phyloP scores from a whole-genome alignment of 2,113 vertebrate genomes.

The Xerus inauris region DNA sequence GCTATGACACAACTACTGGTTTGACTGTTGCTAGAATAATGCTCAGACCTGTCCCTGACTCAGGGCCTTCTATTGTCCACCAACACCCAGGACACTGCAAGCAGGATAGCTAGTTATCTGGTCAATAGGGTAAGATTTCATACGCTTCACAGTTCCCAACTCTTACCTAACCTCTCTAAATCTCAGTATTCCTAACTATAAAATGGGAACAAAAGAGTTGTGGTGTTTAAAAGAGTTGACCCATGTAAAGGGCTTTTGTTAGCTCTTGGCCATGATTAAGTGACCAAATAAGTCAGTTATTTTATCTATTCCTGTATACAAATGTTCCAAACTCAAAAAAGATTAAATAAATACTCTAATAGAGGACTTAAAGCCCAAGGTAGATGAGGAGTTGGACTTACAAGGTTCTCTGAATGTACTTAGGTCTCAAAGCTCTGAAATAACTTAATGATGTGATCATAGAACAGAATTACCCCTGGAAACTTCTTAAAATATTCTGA shows the following conservation, averaged over 20 bases:
- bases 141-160: not conserved
- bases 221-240: not conserved
- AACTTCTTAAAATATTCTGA: not conserved
- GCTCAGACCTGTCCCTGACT: not conserved
- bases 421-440: not conserved
- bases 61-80: not conserved
- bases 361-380: not conserved
- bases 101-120: not conserved
- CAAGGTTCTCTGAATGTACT: not conserved
- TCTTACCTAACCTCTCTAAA: not conserved
- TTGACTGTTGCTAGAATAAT: not conserved
- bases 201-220: not conserved
- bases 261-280: not conserved
- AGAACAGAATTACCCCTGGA: not conserved
- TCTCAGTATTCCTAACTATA: not conserved
- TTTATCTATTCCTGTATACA: not conserved
- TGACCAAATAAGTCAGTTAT: not conserved
- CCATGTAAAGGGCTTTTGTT: not conserved
- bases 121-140: not conserved
- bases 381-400: not conserved
- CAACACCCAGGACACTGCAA: not conserved
- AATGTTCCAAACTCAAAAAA: conserved; percentile 24
- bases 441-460: not conserved
- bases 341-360: not conserved
- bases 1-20: not conserved